Percentiles rank a stretch among this genome's conserved stretches.
Evolutionary conservation across 1,140 invertebrate genomes (phyloP).

Genomic region (Eumeta japonica): DNA sequence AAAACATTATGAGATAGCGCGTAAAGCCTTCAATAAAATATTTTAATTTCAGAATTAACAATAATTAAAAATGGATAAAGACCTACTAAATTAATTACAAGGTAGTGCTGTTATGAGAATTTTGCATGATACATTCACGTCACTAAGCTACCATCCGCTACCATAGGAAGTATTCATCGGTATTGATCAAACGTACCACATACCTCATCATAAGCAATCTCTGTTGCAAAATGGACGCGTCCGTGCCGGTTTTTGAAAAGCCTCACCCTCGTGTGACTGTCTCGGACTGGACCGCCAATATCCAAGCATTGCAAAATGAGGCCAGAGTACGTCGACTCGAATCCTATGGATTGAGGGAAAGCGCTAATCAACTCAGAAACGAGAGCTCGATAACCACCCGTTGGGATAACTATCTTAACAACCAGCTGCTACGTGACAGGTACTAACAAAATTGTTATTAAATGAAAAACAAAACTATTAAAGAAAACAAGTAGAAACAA

Average conservation of each 20-base stretch:
- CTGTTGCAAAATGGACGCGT: constrained; percentile 33
- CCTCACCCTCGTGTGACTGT: constrained; percentile 65
- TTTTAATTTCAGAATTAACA: no score
- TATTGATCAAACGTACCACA: constrained; percentile 8
- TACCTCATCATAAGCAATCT: background rate
- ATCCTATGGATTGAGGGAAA: constrained; percentile 69
- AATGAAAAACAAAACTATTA: background rate
- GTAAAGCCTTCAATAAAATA: no score
- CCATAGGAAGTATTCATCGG: no score
- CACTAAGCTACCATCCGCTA: no score
- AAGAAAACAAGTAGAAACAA: background rate
- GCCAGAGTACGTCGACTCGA: constrained; percentile 63
- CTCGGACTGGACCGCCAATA: constrained; percentile 72
- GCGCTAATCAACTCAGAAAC: constrained; percentile 70
- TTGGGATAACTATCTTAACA: constrained; percentile 83
- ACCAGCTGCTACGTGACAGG: constrained; percentile 71
- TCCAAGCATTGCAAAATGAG: constrained; percentile 67
- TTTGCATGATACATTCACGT: no score
- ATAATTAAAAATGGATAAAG: no score
- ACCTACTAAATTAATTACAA: no score
- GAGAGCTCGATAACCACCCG: constrained; percentile 77
- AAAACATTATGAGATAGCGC: no score
- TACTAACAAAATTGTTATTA: constrained; percentile 20
- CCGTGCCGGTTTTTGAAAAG: constrained; percentile 64
- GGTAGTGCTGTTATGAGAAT: no score